Evolutionary conservation across 2,113 vertebrate species (phyloP), one percentile per base, ranked within the genome.

Genomic region (Lynx canadensis): DNA sequence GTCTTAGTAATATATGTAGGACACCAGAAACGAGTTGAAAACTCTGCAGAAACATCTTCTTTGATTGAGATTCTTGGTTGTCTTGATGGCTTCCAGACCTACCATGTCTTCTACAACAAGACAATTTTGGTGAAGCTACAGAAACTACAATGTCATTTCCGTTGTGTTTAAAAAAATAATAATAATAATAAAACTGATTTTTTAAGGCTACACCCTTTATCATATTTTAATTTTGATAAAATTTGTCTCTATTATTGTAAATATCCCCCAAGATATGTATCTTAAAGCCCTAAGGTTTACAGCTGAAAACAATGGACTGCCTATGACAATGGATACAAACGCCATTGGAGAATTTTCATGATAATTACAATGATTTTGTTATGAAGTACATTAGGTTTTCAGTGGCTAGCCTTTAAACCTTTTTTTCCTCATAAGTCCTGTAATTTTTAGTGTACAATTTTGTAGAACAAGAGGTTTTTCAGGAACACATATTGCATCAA

Each of bases 141-240:
- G 82, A 94, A 89, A 65, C 52, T 65, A 84, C 13, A 80, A 68
- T 65, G 19, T 83, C 19, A 36, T 78, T 91, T 91, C n/a, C n/a
- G 21, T 25, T 27, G 31, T 71, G 29, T 80, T 94, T 38, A 48
- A 79, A 79, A 87, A 89, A 73, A 52, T 66, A 78, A 89, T 55
- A 36, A 12, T 65, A 93, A 27, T 19, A 80, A 38, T 89, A 82
- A 69, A 87, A 68, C 21, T 68, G 19, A 45, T 93, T 86, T 78
- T 45, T 86, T 15, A 86, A 93, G 52, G 50, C 9, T 74, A 84
- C 11, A 84, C 7, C 25, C 41, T 27, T 15, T 29, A 89, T 94
- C 50, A 78, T 65, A 80, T 63, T 89, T 88, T 36, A 31, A 81
- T 94, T 50, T 94, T 81, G 31, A 81, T 89, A 94, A 89, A 89